Base-by-base conservation (phyloP, 2,797 vertebrate genomes). In the Discoglossus pictus region DNA sequence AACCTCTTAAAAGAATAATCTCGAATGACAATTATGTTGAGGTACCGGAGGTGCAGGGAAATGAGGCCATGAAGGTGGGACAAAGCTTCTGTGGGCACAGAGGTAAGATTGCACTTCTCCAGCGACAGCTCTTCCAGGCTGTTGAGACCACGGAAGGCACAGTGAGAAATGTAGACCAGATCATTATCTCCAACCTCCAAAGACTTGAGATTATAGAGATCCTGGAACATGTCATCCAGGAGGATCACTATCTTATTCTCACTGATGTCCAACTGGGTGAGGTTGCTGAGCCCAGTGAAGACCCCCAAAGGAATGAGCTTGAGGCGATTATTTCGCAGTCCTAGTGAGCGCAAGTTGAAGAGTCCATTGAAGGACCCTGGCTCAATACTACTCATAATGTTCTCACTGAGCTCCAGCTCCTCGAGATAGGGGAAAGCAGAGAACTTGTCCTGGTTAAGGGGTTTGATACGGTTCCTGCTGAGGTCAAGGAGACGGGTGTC, bases 171-270 rank as follows among this genome's bases (percentile, higher is more conserved):
- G 79, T 98, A 99, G 73, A 99, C 97, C 12, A 99, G 90, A 80
- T 99, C 97, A 0, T 99, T 99, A 82, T 99, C 97, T 0, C 97
- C 97, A 8, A 99, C 97, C 79, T 99, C 97, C 81, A 99, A 86
- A 35, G 95, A 95, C 68, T 92, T 93, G 12, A 99, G 92, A 85
- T 94, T 98, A 83, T 95, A 97, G 80, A 99, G 89, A 88, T 99
- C 97, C 90, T 99, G 96, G 87, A 99, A 99, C 97, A 99, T 98
- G 80, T 98, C 97, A 86, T 99, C 97, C 84, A 99, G 86, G 75
- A 99, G 92, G 79, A 99, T 99, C 78, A 99, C 97, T 34, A 99
- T 98, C 89, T 98, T 99, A 83, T 99, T 99, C 83, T 99, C 97
- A 61, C 97, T 99, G 83, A 99, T 98, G 88, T 99, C 97, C 89